Evolutionary conservation across 2,888 invertebrate species (phyloP).

Genomic region (Lissonota sp.): DNA sequence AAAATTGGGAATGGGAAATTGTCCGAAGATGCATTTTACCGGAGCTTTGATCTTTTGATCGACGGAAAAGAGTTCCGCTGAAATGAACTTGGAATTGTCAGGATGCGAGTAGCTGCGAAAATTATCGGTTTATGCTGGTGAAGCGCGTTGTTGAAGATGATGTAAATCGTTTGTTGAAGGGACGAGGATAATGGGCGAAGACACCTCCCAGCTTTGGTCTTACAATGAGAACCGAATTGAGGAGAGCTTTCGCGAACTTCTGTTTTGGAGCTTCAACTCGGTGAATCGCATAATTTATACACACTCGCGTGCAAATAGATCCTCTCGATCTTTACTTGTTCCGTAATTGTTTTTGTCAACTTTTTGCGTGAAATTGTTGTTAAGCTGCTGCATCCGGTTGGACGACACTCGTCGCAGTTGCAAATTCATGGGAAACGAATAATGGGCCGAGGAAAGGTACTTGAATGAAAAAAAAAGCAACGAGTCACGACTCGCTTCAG

Average conservation of each 20-base stretch:
- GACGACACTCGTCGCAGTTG: constrained; percentile 37
- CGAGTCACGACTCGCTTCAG: constrained; percentile 63
- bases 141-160: not conserved
- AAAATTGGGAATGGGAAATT: constrained; percentile 57
- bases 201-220: constrained; percentile 63
- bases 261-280: constrained; percentile 67
- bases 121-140: constrained; percentile 76
- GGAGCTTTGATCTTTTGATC: not conserved
- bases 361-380: not conserved
- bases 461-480: constrained; percentile 42
- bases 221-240: constrained; percentile 65
- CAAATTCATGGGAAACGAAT: constrained; percentile 68
- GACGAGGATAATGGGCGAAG: constrained; percentile 74
- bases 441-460: constrained; percentile 63
- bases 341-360: not conserved
- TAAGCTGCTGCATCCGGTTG: constrained; percentile 27
- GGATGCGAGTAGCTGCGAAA: constrained; percentile 68
- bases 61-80: no score
- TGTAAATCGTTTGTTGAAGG: constrained; percentile 67
- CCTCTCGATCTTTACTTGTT: not conserved
- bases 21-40: not conserved
- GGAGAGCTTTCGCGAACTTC: constrained; percentile 71
- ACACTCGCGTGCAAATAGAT: not conserved
- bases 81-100: not conserved
- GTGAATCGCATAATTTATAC: constrained; percentile 5